Percentiles rank a stretch among this genome's conserved stretches.
Evolutionary conservation across 2,888 invertebrate species (phyloP).

Genomic region (Erebia palarica): DNA sequence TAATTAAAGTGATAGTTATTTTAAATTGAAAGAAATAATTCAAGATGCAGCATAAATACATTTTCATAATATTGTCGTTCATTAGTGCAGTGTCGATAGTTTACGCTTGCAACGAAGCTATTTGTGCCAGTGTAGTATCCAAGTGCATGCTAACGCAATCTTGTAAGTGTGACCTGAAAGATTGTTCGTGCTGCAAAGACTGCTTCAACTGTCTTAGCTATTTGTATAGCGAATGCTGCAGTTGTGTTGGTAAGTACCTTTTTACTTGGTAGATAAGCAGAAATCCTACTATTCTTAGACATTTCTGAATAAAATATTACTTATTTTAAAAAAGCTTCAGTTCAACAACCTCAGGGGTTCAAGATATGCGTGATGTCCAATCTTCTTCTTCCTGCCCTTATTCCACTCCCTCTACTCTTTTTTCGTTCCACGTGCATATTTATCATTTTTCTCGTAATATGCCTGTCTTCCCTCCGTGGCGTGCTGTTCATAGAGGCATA

Average conservation of each 20-base stretch:
- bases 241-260: slow-evolving; percentile 93
- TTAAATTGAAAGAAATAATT: slow-evolving; percentile 19
- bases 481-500: too few species aligned
- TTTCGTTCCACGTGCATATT: too few species aligned
- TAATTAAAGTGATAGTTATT: neutral
- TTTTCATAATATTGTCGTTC: slow-evolving; percentile 59
- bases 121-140: slow-evolving; percentile 97
- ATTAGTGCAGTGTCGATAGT: slow-evolving; percentile 66
- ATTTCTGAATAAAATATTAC: neutral
- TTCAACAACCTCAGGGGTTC: too few species aligned
- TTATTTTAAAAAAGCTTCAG: neutral
- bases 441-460: too few species aligned
- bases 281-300: neutral
- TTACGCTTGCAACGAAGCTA: slow-evolving; percentile 92
- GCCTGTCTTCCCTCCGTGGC: too few species aligned
- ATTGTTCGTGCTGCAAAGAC: slow-evolving; percentile 97
- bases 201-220: slow-evolving; percentile 95
- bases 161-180: slow-evolving; percentile 96
- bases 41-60: slow-evolving; percentile 67
- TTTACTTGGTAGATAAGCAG: neutral
- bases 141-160: slow-evolving; percentile 98
- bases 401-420: too few species aligned
- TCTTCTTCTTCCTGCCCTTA: too few species aligned
- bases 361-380: neutral
- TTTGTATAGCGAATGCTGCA: slow-evolving; percentile 96